These are phyloP conservation scores for Pogonocherus hispidulus DNA, from an alignment of 2,888 invertebrate genomes.

Conservation along the genomic window DNA sequence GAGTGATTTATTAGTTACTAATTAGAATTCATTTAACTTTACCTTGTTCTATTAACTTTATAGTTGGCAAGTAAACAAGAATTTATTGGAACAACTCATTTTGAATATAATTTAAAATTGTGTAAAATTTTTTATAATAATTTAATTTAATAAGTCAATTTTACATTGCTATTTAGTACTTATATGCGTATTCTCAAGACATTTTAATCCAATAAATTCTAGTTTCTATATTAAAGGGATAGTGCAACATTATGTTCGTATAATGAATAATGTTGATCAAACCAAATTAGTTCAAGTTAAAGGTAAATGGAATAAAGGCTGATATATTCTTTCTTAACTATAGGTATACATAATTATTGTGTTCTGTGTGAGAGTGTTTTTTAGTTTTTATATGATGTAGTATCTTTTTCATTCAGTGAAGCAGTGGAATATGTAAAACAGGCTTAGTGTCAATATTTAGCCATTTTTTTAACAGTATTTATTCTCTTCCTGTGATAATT, in stretches of 20 bases:
- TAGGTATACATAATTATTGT: too few relatives aligned
- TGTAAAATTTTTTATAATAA: not conserved
- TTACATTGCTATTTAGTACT: not conserved
- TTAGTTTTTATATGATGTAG: slow-evolving; percentile 46
- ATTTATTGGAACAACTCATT: not conserved
- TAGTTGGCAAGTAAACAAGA: not conserved
- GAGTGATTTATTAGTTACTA: slow-evolving; percentile 27
- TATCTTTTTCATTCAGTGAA: slow-evolving; percentile 37
- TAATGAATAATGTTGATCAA: not conserved
- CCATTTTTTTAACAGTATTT: slow-evolving; percentile 48
- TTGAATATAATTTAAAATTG: not conserved
- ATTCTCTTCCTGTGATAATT: slow-evolving; percentile 54
- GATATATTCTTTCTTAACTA: slow-evolving; percentile 30
- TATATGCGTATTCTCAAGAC: not conserved
- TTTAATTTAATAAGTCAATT: not conserved
- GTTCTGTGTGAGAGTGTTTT: slow-evolving; percentile 41
- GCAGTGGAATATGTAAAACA: slow-evolving; percentile 47
- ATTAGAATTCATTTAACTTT: slow-evolving; percentile 32
- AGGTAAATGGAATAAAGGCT: slow-evolving; percentile 33
- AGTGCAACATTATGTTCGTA: not conserved
- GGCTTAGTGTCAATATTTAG: slow-evolving; percentile 49
- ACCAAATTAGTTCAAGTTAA: slow-evolving; percentile 29
- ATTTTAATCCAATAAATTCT: not conserved
- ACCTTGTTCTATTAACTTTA: too few relatives aligned
- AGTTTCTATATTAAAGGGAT: not conserved